Evolutionary conservation across 2,888 invertebrate genomes (phyloP), one percentile per base, ranked within the genome.

Genomic region (Nymphalis urticae): DNA sequence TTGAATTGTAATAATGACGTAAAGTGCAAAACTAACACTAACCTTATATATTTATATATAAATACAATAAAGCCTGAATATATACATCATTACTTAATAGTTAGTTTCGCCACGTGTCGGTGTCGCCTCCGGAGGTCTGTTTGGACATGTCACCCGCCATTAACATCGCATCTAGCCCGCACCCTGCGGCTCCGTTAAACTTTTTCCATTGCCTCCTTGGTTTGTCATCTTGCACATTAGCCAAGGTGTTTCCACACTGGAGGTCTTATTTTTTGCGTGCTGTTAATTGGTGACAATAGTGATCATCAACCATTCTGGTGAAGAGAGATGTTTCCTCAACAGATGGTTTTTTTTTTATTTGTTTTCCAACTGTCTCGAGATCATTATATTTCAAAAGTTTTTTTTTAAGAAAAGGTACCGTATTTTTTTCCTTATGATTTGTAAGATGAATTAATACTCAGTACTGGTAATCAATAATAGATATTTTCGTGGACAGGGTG

Each of bases 231-330:
- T 82, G 79, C 87, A 91, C 90, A 90, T 92, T 91, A 91, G 81
- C 87, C 88, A 89, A 89, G 90, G 89, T 91, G 89, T 90, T 85
- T 81, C 84, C 73, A 82, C 83, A 77, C 77, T 77, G 92, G 91
- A 90, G 92, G 92, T 89, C 91, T 74, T 74, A 62, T 79, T 87
- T 90, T 90, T 90, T 88, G 75, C 79, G 75, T 75, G 77, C 77
- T 77, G 89, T 90, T 92, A 90, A 91, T 92, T 90, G 91, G 86
- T 88, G 91, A 91, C 92, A 91, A 90, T 90, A 84, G 87, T 85
- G 88, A 88, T 90, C 85, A 86, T 81, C 85, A 82, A 82, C 85
- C 83, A 82, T 84, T 85, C 77, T 81, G 78, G 85, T 82, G 89
- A 83, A 90, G 91, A 91, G 83, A 87, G 90, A 92, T 86, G 86